Base-by-base conservation (phyloP, 2,888 invertebrate genomes). In the Panopea generosa region DNA sequence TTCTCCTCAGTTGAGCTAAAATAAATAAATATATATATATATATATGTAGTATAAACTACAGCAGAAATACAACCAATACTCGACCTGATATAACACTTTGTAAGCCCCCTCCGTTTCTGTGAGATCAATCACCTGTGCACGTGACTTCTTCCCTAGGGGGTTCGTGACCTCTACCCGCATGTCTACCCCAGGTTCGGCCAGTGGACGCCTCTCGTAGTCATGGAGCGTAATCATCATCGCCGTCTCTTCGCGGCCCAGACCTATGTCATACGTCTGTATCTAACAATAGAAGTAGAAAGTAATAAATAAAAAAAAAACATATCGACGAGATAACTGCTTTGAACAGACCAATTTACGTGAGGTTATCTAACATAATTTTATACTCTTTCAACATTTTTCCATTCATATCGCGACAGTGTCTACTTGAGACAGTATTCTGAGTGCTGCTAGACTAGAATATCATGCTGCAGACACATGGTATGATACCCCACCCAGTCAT, bases 121-220 rank as follows among this genome's bases (percentile, higher is more conserved):
- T 77, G 27, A 73, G 47, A 26, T 85, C 84, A 9, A 74, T 73
- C 16, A 84, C 80, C 9, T 72, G 66, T 6, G 83, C 85, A 2
- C 68, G 67, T 18, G 65, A 29, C 49, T 77, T 80, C 49, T 83
- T 79, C 9, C 81, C 81, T 1, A 62, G 63, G 11, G 77, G 71
- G 65, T 82, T 77, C 9, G 69, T 49, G 2, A 85, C 71, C 22
- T 84, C 83, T 4, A 84, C 84, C 33, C 77, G 69, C n/a, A 85
- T 82, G 26, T 83, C 80, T 0, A 85, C 73, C 4, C 83, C 85
- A 6, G 72, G 66, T 57, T 84, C 85, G 53, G 76, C 74, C 9
- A 85, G 73, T 18, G 82, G 85, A 49, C 80, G 77, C 55, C 77
- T 72, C 63, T 85, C 83, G 47, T 72, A 78, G 61, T 85, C 84